A percentile compares a stretch with the other conserved stretches of the same genome.
These are phyloP conservation scores for Eulemur coronatus DNA, from an alignment of 2,797 vertebrate species.

Conservation along the genomic window DNA sequence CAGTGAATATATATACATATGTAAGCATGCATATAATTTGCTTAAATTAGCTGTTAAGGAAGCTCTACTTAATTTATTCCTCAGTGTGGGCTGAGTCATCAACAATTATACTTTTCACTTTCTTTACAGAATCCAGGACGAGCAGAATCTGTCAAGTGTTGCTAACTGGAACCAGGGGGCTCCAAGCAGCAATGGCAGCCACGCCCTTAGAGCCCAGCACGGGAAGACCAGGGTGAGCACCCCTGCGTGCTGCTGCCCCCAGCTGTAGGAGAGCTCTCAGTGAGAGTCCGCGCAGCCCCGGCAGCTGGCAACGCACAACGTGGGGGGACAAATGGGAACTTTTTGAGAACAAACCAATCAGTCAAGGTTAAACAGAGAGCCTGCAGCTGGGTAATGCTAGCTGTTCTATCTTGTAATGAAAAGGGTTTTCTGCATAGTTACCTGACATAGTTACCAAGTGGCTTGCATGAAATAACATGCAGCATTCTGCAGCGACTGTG, in stretches of 20 bases:
- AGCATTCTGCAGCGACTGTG: constrained; percentile 35
- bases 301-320: neutral
- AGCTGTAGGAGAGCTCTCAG: neutral
- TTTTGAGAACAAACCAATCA: neutral
- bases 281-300: neutral
- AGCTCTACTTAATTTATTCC: constrained; percentile 36
- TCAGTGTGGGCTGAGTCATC: constrained; percentile 7
- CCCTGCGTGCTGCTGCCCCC: neutral
- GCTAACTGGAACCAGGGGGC: neutral
- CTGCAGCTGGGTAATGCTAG: neutral
- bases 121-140: neutral
- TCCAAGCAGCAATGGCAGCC: neutral
- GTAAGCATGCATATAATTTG: neutral
- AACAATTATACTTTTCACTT: neutral
- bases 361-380: neutral
- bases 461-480: constrained; percentile 64
- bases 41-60: constrained; percentile 26
- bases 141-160: neutral
- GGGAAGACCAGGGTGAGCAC: neutral
- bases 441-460: constrained; percentile 25
- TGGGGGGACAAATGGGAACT: neutral
- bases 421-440: constrained; percentile 24
- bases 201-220: neutral
- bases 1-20: neutral
- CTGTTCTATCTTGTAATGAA: neutral